A percentile compares a stretch with the other conserved stretches of the same genome.
These are phyloP conservation scores for Eudyptes chrysolophus DNA, from an alignment of 2,113 vertebrate species.

Conservation along the genomic window DNA sequence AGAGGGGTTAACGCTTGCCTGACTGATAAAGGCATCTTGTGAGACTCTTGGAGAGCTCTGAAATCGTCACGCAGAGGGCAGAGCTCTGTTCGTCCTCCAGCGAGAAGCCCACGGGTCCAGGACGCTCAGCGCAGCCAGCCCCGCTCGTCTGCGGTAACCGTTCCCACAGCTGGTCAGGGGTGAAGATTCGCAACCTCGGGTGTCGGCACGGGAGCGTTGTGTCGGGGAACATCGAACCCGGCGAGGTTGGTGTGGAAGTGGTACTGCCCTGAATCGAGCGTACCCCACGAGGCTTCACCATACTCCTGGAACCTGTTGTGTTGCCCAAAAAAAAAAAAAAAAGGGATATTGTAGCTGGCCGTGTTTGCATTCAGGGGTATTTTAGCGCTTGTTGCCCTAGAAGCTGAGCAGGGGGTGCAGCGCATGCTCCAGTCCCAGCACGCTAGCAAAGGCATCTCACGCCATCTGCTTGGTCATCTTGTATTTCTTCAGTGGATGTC, in stretches of 20 bases:
- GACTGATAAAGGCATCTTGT: neutral
- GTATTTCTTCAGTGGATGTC: neutral
- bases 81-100: neutral
- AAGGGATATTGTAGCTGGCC: neutral
- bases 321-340: neutral
- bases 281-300: neutral
- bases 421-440: neutral
- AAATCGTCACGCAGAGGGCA: fast-evolving
- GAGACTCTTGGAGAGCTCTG: neutral
- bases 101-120: fast-evolving
- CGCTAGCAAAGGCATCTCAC: neutral
- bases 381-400: neutral
- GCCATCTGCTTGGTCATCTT: neutral
- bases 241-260: neutral
- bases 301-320: neutral
- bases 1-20: neutral
- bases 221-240: too few relatives aligned
- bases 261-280: neutral
- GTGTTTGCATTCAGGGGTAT: neutral
- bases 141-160: fast-evolving
- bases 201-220: neutral
- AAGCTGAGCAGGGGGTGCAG: neutral
- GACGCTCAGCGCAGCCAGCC: fast-evolving
- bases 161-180: neutral
- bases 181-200: fast-evolving